These are phyloP conservation scores for Onchidella celtica DNA, from an alignment of 2,888 invertebrate species.

Conservation along the genomic window DNA sequence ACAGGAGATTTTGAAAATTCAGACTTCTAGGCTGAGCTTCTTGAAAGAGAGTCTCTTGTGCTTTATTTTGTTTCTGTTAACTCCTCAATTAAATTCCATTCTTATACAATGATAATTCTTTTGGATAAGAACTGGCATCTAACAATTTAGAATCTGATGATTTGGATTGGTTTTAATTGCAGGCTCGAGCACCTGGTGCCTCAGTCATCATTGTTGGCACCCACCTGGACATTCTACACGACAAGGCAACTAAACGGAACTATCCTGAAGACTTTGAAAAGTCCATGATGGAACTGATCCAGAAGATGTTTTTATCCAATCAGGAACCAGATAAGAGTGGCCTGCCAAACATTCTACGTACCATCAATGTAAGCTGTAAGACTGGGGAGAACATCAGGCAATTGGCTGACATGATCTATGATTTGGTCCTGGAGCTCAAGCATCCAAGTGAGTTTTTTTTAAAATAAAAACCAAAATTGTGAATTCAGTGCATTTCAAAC, in stretches of 20 bases:
- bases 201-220: slow-evolving; percentile 98
- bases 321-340: slow-evolving; percentile 98
- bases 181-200: slow-evolving; percentile 96
- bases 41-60: too few relatives aligned
- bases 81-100: too few relatives aligned
- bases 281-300: slow-evolving; percentile 86
- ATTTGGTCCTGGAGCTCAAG: slow-evolving; percentile 93
- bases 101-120: too few relatives aligned
- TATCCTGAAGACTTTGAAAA: slow-evolving; percentile 91
- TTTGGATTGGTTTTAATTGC: too few relatives aligned
- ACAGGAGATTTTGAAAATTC: too few relatives aligned
- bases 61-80: too few relatives aligned
- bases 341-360: slow-evolving; percentile 94
- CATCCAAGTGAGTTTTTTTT: slow-evolving; percentile 87
- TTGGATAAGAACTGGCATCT: too few relatives aligned
- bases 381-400: slow-evolving; percentile 93
- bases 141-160: too few relatives aligned
- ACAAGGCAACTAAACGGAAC: slow-evolving; percentile 82
- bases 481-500: too few relatives aligned
- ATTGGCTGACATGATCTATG: slow-evolving; percentile 94
- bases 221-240: slow-evolving; percentile 89
- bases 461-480: neutral
- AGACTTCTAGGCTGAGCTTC: too few relatives aligned
- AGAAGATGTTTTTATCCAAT: slow-evolving; percentile 87
- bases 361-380: slow-evolving; percentile 90